phyloP scores from a whole-genome alignment of 1,140 invertebrate genomes.

The Drosophila guanche region DNA sequence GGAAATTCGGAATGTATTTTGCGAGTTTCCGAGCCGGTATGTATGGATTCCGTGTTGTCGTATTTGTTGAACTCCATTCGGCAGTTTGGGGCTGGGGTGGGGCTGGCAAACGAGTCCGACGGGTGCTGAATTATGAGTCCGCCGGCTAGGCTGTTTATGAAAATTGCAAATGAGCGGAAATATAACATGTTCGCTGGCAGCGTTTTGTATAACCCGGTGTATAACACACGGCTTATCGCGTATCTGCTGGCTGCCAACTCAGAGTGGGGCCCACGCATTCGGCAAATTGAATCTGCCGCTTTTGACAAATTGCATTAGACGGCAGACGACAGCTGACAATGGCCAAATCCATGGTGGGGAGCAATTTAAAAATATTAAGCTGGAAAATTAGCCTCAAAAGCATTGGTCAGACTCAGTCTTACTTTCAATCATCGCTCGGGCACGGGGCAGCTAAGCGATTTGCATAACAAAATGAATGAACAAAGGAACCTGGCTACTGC shows the following conservation, averaged over 20 bases:
- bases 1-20: slow-evolving; percentile 58
- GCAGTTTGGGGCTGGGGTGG: neutral
- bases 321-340: slow-evolving; percentile 28
- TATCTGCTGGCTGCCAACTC: slow-evolving; percentile 7
- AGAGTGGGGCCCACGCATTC: slow-evolving; percentile 40
- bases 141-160: slow-evolving; percentile 40
- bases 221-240: slow-evolving; percentile 32
- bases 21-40: slow-evolving; percentile 51
- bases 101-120: slow-evolving; percentile 43
- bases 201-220: slow-evolving; percentile 26
- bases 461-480: slow-evolving; percentile 79
- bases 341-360: slow-evolving; percentile 34
- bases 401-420: slow-evolving; percentile 57
- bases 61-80: slow-evolving; percentile 1
- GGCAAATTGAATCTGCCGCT: slow-evolving; percentile 50
- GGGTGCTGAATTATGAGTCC: slow-evolving; percentile 48
- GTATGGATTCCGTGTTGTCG: slow-evolving; percentile 4
- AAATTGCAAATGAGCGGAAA: slow-evolving; percentile 59
- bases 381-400: slow-evolving; percentile 52
- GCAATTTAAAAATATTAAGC: slow-evolving; percentile 79
- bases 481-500: slow-evolving; percentile 78
- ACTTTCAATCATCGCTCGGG: slow-evolving; percentile 62
- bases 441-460: slow-evolving; percentile 27
- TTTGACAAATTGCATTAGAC: slow-evolving; percentile 68
- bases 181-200: slow-evolving; percentile 37